phyloP scores from a whole-genome alignment of 2,888 invertebrate genomes.

The Drosophila cognata region DNA sequence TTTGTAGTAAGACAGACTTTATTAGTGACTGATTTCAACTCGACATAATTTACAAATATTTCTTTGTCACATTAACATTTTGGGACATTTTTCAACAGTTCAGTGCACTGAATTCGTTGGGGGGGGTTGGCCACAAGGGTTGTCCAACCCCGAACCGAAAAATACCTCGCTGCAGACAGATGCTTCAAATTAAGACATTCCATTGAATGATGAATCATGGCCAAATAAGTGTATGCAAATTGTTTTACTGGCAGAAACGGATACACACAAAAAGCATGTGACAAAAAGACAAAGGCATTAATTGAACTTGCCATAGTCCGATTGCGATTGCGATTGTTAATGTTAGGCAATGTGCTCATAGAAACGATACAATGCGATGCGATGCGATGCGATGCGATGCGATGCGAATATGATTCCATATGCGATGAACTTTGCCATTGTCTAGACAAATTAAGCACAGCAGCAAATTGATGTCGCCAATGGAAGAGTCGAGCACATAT shows the following conservation, averaged over 20 bases:
- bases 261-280: conserved; percentile 50
- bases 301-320: conserved; percentile 60
- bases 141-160: conserved; percentile 9
- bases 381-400: conserved; percentile 38
- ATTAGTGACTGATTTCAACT: neutral
- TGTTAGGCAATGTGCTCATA: conserved; percentile 39
- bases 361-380: conserved; percentile 22
- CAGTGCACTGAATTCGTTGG: conserved; percentile 30
- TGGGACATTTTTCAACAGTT: conserved; percentile 15
- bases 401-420: conserved; percentile 36
- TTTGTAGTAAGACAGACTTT: neutral
- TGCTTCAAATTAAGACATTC: conserved; percentile 76
- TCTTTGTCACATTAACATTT: conserved; percentile 2
- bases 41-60: neutral
- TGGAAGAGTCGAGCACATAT: conserved; percentile 42
- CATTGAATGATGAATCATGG: conserved; percentile 56
- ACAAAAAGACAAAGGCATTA: conserved; percentile 50
- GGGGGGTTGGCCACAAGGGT: conserved; percentile 3
- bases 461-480: conserved; percentile 56
- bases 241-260: conserved; percentile 27
- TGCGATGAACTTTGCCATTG: conserved; percentile 75
- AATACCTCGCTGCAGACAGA: conserved; percentile 45
- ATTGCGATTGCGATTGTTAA: conserved; percentile 11
- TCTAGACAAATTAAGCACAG: conserved; percentile 78
- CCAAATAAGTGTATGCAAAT: conserved; percentile 61